Percentiles rank a stretch among this genome's conserved stretches.
Evolutionary conservation across 1,140 invertebrate genomes (phyloP).

Genomic region (Phortica variegata): DNA sequence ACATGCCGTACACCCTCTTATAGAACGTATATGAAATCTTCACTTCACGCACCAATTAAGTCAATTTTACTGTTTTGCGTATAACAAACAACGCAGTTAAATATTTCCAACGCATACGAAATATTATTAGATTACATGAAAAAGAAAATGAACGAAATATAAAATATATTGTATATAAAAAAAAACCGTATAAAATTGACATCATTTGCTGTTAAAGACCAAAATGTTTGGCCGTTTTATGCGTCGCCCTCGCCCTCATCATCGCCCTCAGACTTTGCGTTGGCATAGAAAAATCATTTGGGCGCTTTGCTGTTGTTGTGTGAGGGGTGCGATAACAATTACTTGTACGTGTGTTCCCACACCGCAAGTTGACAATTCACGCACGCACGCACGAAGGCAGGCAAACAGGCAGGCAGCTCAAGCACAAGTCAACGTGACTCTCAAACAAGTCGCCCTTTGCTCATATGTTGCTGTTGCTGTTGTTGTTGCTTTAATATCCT

Average conservation of each 20-base stretch:
- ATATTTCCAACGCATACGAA: slow-evolving; percentile 1
- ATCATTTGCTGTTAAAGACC: slow-evolving; percentile 45
- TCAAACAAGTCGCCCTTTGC: slow-evolving; percentile 24
- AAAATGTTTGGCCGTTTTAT: slow-evolving; percentile 4
- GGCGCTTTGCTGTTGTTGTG: too few relatives aligned
- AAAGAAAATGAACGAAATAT: neutral
- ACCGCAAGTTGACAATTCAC: slow-evolving; percentile 5
- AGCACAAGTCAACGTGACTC: slow-evolving; percentile 1
- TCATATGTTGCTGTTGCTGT: too few relatives aligned
- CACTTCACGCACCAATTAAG: slow-evolving; percentile 52
- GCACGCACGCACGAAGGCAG: neutral
- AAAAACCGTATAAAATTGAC: slow-evolving; percentile 35
- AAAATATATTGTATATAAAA: slow-evolving; percentile 5
- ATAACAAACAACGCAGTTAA: slow-evolving; percentile 25
- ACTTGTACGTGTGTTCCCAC: slow-evolving; percentile 24
- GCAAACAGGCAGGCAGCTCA: neutral
- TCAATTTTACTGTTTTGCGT: slow-evolving; percentile 31
- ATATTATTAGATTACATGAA: too few relatives aligned
- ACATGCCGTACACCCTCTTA: too few relatives aligned
- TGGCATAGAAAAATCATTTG: too few relatives aligned
- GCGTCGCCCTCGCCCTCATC: too few relatives aligned
- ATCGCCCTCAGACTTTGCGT: too few relatives aligned
- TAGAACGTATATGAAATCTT: too few relatives aligned
- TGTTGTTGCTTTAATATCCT: too few relatives aligned
- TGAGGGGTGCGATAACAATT: slow-evolving; percentile 27